Percentiles rank a stretch among this genome's conserved stretches.
These are phyloP conservation scores for Rhabdomys pumilio DNA, from an alignment of 2,797 vertebrate species.

Conservation along the genomic window DNA sequence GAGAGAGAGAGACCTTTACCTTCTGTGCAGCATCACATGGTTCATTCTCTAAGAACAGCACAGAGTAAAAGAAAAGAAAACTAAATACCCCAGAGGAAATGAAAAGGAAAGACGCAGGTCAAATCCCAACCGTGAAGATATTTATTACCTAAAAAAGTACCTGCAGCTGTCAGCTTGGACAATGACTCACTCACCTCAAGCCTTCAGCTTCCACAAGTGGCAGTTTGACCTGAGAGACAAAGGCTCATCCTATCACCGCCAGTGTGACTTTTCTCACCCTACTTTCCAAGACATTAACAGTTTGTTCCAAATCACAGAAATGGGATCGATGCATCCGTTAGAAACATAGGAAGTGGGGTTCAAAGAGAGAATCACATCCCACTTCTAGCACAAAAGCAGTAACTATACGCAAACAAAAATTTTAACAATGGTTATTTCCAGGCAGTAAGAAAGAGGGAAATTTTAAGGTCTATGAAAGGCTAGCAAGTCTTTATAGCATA, in stretches of 20 bases:
- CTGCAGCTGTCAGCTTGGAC: not conserved
- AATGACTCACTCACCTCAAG: not conserved
- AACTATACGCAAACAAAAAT: constrained; percentile 47
- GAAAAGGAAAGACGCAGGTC: constrained; percentile 28
- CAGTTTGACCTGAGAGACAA: not conserved
- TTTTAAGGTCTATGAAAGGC: constrained; percentile 37
- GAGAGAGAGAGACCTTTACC: not conserved
- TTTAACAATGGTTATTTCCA: constrained; percentile 50
- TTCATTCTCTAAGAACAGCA: constrained; percentile 11
- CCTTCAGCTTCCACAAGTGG: not conserved
- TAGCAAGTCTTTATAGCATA: not conserved
- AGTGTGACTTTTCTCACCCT: constrained; percentile 36
- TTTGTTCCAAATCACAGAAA: constrained; percentile 26
- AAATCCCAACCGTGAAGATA: not conserved
- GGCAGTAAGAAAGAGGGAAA: not conserved
- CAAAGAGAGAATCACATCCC: constrained; percentile 16
- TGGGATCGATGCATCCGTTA: constrained; percentile 13
- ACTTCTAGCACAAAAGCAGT: constrained; percentile 46
- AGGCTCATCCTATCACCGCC: not conserved
- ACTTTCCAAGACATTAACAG: not conserved
- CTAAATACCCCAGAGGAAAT: constrained; percentile 1
- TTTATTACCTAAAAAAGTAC: constrained; percentile 10
- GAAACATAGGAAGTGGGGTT: not conserved
- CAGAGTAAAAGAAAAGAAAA: not conserved
- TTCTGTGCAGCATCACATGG: not conserved